Evolutionary conservation across 2,797 vertebrate genomes (phyloP), one percentile per base, ranked within the genome.

Genomic region (Coreius guichenoti): DNA sequence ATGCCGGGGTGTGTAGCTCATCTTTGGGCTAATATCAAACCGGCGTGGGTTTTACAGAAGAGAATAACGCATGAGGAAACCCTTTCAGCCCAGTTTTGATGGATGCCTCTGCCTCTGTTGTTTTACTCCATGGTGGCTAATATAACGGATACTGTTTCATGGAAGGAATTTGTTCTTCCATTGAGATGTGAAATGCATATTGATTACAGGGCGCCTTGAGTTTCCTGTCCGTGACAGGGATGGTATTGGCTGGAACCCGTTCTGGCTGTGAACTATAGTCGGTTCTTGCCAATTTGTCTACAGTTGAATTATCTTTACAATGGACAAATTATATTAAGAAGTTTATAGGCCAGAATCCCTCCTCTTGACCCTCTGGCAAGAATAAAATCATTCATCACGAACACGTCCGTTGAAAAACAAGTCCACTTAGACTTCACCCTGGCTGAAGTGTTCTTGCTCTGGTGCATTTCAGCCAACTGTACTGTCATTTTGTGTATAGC

Each of bases 141-240:
- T 90, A 91, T 87, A 91, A 91, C 76, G 84, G 86, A 89, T 92
- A 88, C 82, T 31, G 80, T 91, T 91, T 88, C 88, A 86, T 90
- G 90, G 92, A 92, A 91, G 86, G 88, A 92, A 90, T 92, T 88
- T 79, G 89, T 84, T 89, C 87, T 84, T 90, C 88, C 87, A 86
- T 90, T 76, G 89, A 88, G 86, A 90, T 91, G 90, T 89, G 88
- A 90, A 91, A 89, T 87, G 81, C 82, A 82, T 90, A 90, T 92
- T 91, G 91, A 91, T 92, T 89, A 92, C 83, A 81, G 87, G 84
- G 82, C 80, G 86, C 84, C 87, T 89, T 73, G 47, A 87, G 83
- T 89, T 90, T 91, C 89, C 83, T 89, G 88, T 90, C 88, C 86
- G 87, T 90, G 90, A 91, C 87, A 72, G 87, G 83, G 87, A 90